phyloP scores from a whole-genome alignment of 2,888 invertebrate genomes.

The Petrophora chlorosata region DNA sequence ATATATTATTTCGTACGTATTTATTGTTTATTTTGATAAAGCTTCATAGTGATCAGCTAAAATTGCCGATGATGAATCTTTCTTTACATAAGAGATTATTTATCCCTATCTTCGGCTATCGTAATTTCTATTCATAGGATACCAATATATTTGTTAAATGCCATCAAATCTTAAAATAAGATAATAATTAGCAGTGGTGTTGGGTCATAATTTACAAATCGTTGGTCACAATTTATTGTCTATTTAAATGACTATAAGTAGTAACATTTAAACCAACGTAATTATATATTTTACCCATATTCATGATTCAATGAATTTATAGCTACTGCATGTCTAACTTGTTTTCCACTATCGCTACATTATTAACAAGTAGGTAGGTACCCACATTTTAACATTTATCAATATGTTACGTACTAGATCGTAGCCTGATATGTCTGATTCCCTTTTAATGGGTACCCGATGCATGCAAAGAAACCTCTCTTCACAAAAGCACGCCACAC shows the following conservation, averaged over 20 bases:
- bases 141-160: not conserved
- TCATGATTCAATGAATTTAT: no score
- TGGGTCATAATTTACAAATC: conserved; percentile 10
- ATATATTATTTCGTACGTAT: conserved; percentile 57
- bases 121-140: not conserved
- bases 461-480: not conserved
- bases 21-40: conserved; percentile 73
- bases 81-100: not conserved
- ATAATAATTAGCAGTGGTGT: conserved; percentile 2
- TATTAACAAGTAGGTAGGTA: conserved; percentile 1
- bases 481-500: not conserved
- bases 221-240: conserved; percentile 21
- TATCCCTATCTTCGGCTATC: not conserved
- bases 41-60: conserved; percentile 56
- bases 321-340: no score
- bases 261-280: conserved; percentile 19
- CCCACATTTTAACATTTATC: conserved; percentile 4
- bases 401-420: conserved; percentile 2
- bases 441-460: conserved; percentile 1
- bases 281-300: conserved; percentile 1
- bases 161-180: not conserved
- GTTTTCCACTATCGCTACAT: no score
- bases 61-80: conserved; percentile 35
- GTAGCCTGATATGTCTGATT: conserved; percentile 36
- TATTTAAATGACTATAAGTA: conserved; percentile 26